phyloP scores from a whole-genome alignment of 2,113 vertebrate species.

The human (Homo sapiens) region DNA sequence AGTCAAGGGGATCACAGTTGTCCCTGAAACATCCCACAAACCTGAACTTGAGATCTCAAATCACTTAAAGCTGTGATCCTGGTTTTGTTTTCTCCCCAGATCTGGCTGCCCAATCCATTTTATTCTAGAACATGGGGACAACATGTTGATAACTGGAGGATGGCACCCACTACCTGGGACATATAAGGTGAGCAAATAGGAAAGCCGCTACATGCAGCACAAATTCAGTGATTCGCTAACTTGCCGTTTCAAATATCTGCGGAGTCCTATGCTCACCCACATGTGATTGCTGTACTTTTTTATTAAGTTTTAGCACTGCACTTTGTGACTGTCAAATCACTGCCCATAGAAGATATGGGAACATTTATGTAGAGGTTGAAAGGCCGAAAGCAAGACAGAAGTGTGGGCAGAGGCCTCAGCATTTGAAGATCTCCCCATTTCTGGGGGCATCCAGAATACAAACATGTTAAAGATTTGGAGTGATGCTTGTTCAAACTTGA shows the following conservation, averaged over 20 bases:
- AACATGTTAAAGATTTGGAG: not conserved
- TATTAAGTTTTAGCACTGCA: not conserved
- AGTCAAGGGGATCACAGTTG: not conserved
- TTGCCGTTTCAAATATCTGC: not conserved
- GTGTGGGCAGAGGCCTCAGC: not conserved
- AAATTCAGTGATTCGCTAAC: not conserved
- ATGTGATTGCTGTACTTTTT: not conserved
- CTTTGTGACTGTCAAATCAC: not conserved
- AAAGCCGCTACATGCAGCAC: not conserved
- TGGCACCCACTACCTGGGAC: conserved; percentile 84
- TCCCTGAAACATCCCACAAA: not conserved
- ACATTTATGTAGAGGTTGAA: not conserved
- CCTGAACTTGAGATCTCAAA: not conserved
- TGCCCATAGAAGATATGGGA: not conserved
- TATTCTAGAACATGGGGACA: conserved; percentile 84
- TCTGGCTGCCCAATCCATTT: conserved; percentile 82
- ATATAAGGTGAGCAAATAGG: conserved; percentile 82
- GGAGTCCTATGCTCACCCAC: not conserved
- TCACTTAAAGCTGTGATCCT: not conserved
- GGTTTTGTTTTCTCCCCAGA: conserved; percentile 67
- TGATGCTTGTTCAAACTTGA: not conserved
- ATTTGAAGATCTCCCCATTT: not conserved
- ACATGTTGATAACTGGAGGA: conserved; percentile 85
- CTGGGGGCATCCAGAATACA: not conserved
- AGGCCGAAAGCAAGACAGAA: not conserved